Percentiles rank a stretch among this genome's conserved stretches.
phyloP scores from a whole-genome alignment of 2,888 invertebrate genomes.

The Callyntrura guangdongensis region DNA sequence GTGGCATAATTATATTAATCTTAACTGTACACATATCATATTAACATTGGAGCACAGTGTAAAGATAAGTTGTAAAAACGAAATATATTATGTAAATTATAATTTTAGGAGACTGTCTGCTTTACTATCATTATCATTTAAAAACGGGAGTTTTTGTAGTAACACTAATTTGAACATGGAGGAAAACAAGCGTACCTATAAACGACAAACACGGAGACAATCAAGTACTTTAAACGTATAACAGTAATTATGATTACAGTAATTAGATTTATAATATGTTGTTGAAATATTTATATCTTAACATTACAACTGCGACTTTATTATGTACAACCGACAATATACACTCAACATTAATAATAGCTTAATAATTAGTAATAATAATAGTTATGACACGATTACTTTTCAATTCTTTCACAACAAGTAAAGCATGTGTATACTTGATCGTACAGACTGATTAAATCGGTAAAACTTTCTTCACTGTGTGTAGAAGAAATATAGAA shows the following conservation, averaged over 20 bases:
- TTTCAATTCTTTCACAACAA: slow-evolving; percentile 4
- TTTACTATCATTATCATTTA: not conserved
- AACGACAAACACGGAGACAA: not conserved
- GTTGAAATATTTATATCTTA: not conserved
- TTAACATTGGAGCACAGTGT: slow-evolving; percentile 26
- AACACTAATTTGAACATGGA: slow-evolving; percentile 27
- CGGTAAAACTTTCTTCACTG: not conserved
- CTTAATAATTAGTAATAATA: slow-evolving; percentile 1
- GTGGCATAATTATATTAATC: not conserved
- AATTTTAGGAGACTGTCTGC: not conserved
- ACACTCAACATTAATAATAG: not conserved
- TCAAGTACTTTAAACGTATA: not conserved
- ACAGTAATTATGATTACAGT: not conserved
- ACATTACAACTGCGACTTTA: not conserved
- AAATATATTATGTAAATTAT: not conserved
- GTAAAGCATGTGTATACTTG: not conserved
- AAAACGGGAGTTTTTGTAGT: not conserved
- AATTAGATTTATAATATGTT: not conserved
- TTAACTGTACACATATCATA: not conserved
- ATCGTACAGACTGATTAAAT: not conserved
- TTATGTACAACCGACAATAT: slow-evolving; percentile 17
- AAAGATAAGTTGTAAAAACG: slow-evolving; percentile 7
- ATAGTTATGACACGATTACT: slow-evolving; percentile 9
- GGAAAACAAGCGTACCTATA: slow-evolving; percentile 13
- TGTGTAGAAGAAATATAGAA: not conserved